Conservation (phyloP, 2,797 vertebrate genomes). For the Varecia variegata region DNA sequence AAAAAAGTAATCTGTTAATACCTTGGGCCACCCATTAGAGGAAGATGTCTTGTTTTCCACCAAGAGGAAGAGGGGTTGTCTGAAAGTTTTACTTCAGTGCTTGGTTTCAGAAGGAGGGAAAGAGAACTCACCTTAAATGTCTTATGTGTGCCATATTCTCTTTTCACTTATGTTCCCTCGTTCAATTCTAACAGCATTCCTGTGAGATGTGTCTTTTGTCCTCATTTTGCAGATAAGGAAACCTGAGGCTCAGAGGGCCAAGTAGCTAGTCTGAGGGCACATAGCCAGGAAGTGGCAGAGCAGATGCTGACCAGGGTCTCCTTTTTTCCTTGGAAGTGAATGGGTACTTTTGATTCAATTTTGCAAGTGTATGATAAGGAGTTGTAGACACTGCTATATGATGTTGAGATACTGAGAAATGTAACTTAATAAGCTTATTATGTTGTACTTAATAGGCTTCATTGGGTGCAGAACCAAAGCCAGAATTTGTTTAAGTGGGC, state of each 20-base stretch:
- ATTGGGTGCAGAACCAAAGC: background rate
- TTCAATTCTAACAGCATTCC: constrained; percentile 2
- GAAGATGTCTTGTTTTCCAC: background rate
- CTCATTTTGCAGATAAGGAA: constrained; percentile 27
- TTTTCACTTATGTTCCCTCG: background rate
- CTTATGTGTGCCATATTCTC: background rate
- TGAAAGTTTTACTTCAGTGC: background rate
- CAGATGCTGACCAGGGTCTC: background rate
- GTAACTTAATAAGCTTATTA: background rate
- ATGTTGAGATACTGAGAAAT: background rate
- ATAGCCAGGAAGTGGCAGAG: background rate
- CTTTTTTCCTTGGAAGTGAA: constrained; percentile 23
- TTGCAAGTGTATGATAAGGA: background rate
- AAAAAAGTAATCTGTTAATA: background rate
- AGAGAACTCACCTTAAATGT: background rate
- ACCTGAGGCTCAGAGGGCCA: background rate
- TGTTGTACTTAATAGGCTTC: background rate
- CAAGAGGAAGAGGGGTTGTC: background rate
- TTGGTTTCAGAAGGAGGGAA: background rate
- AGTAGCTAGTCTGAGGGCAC: background rate
- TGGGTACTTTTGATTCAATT: constrained; percentile 11
- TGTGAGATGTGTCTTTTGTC: background rate
- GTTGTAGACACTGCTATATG: background rate
- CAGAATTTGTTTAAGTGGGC: background rate
- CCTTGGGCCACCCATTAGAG: background rate